Base-by-base conservation (phyloP, 35 echinoderm and acorn worm genomes). In the Ptychodera flava region DNA sequence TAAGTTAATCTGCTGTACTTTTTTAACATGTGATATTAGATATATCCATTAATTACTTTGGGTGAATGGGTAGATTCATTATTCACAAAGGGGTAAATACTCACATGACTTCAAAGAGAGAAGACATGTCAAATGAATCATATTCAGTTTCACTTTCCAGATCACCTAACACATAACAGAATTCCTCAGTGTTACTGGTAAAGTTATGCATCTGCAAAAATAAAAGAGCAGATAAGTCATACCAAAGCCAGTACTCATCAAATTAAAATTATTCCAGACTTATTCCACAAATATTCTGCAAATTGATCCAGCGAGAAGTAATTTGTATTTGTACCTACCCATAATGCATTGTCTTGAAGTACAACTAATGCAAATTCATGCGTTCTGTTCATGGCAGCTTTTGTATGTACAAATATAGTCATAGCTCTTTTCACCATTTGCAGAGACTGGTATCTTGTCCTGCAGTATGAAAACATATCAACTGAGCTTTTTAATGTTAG, bases 311-410 rank as follows among this genome's bases (percentile, higher is more conserved):
- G 75, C n/a, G n/a, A 77, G n/a, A 77, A n/a, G 31, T 82, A 16
- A n/a, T n/a, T n/a, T n/a, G n/a, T n/a, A n/a, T n/a, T n/a, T 81
- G 32, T 16, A 85, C 95, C 92, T 94, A 97, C 95, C 95, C 95
- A 97, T 28, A 97, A 32, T 78, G 93, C 93, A 78, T 83, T 90
- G 33, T 97, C 92, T 37, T 97, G 95, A 0, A 97, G 90, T 31
- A 97, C 32, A 31, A 94, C 95, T 31, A 97, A 79, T 33, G 95
- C 95, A 92, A 94, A 97, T 76, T 97, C 89, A 78, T 97, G 95
- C 15, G 36, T 53, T 16, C 87, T 86, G 53, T 92, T 94, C 28
- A 97, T 97, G 30, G 86, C 82, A 31, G 52, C 87, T 85, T 97
- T 97, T 2, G 90, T 97, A 78, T 81, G 31, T 16, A 97, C 87